phyloP scores from a whole-genome alignment of 2,888 invertebrate genomes.

The Teleiodes luculella region DNA sequence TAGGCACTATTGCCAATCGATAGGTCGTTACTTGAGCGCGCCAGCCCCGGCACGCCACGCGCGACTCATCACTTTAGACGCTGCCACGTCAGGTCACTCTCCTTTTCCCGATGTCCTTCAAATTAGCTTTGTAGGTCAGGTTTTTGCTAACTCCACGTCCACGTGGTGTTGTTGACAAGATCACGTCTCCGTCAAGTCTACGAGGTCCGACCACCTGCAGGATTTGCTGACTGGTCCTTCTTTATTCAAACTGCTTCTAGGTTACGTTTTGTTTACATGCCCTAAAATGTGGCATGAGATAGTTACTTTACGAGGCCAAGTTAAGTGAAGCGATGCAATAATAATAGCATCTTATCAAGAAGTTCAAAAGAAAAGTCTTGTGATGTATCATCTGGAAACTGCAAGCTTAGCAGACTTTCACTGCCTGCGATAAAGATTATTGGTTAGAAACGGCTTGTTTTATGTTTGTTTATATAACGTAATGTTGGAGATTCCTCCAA shows the following conservation, averaged over 20 bases:
- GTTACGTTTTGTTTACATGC: not conserved
- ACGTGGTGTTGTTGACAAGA: slow-evolving; percentile 64
- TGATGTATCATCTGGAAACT: no score
- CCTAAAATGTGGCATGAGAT: slow-evolving; percentile 29
- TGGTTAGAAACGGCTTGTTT: no score
- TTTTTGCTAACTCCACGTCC: slow-evolving; percentile 66
- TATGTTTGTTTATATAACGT: no score
- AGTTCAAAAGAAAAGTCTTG: not conserved
- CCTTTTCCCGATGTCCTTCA: slow-evolving; percentile 79
- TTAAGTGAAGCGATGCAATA: no score
- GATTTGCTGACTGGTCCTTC: slow-evolving; percentile 24
- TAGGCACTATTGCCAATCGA: slow-evolving; percentile 78
- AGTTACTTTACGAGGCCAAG: no score
- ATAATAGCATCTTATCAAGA: not conserved
- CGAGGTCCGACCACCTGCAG: slow-evolving; percentile 35
- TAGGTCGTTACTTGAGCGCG: slow-evolving; percentile 71
- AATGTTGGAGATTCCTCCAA: no score
- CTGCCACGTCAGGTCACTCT: slow-evolving; percentile 78
- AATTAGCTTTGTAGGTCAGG: slow-evolving; percentile 79
- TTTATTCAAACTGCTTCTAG: not conserved
- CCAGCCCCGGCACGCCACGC: slow-evolving; percentile 56
- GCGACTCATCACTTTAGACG: slow-evolving; percentile 77
- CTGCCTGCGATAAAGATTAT: slow-evolving; percentile 25
- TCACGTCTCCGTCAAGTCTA: slow-evolving; percentile 24
- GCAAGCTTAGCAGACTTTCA: slow-evolving; percentile 41